A percentile compares a stretch with the other conserved stretches of the same genome.
Conservation (phyloP, 2,113 vertebrate species). For the Pachycephala philippinensis region DNA sequence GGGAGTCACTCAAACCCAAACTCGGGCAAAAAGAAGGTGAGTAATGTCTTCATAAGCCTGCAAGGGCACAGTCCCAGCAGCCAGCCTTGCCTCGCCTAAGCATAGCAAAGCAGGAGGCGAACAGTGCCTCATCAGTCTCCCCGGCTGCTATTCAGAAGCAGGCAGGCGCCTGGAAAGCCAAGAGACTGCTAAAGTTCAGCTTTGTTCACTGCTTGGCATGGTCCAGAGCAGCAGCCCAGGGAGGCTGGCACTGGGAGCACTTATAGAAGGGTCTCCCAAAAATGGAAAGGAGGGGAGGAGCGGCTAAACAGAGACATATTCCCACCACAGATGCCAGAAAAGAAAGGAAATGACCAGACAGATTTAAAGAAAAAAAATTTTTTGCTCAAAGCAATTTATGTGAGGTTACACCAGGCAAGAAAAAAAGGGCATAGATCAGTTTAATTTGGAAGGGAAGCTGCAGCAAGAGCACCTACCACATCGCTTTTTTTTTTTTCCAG, state of each 20-base stretch:
- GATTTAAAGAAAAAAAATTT: neutral
- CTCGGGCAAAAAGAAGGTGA: neutral
- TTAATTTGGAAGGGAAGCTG: neutral
- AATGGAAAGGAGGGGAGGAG: conserved; percentile 12
- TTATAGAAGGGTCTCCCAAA: conserved; percentile 39
- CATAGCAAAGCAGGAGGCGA: neutral
- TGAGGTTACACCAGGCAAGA: neutral
- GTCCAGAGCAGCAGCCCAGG: fast-evolving
- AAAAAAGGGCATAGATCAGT: neutral
- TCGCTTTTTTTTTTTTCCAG: neutral
- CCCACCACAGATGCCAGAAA: conserved; percentile 27
- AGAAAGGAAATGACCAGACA: conserved; percentile 33
- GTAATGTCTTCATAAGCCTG: conserved; percentile 8
- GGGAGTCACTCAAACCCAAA: neutral
- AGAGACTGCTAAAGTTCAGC: conserved; percentile 42
- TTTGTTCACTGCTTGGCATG: conserved; percentile 12
- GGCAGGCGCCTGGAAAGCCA: conserved; percentile 15
- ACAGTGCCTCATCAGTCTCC: conserved; percentile 32
- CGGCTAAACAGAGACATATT: neutral
- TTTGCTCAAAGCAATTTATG: neutral
- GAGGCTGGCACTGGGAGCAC: neutral
- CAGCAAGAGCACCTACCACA: neutral
- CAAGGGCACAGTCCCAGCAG: neutral
- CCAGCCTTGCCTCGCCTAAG: neutral
- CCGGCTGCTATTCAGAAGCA: conserved; percentile 2